Conservation (phyloP, 2,113 vertebrate species). For the Chitala chitala region DNA sequence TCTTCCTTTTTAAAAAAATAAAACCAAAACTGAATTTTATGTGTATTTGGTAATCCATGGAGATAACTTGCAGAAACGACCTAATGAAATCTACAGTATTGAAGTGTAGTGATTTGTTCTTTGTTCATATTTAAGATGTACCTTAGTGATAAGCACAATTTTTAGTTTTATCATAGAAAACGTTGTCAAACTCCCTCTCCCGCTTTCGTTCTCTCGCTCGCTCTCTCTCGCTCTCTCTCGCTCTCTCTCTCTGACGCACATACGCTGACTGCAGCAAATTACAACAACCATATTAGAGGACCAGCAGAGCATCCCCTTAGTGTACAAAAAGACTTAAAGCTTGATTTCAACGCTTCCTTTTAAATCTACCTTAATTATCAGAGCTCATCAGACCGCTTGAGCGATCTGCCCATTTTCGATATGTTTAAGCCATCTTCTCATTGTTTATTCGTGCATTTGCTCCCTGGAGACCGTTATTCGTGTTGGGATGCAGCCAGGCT, state of each 20-base stretch:
- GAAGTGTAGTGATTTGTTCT: too few species aligned
- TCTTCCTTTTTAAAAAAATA: too few species aligned
- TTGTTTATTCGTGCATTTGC: slow-evolving; percentile 55
- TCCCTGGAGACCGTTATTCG: slow-evolving; percentile 28
- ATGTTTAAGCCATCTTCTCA: slow-evolving; percentile 31
- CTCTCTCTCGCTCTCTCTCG: neutral
- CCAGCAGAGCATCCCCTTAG: neutral
- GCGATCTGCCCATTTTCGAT: neutral
- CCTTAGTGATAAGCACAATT: too few species aligned
- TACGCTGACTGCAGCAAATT: slow-evolving; percentile 16
- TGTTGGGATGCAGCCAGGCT: neutral
- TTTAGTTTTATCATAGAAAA: too few species aligned
- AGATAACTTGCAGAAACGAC: too few species aligned
- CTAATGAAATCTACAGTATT: too few species aligned
- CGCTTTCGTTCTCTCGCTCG: slow-evolving; percentile 31
- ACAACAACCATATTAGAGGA: neutral
- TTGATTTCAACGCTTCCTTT: neutral
- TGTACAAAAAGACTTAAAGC: neutral
- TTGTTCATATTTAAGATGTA: too few species aligned
- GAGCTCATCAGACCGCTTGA: too few species aligned
- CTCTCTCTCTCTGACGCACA: slow-evolving; percentile 4
- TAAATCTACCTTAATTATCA: neutral
- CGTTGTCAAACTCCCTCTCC: slow-evolving; percentile 27
- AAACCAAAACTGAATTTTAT: too few species aligned
- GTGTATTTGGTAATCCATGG: too few species aligned